Percentiles rank a stretch among this genome's conserved stretches.
These are phyloP conservation scores for Augochlorella aurata DNA, from an alignment of 2,888 invertebrate species.

Conservation along the genomic window DNA sequence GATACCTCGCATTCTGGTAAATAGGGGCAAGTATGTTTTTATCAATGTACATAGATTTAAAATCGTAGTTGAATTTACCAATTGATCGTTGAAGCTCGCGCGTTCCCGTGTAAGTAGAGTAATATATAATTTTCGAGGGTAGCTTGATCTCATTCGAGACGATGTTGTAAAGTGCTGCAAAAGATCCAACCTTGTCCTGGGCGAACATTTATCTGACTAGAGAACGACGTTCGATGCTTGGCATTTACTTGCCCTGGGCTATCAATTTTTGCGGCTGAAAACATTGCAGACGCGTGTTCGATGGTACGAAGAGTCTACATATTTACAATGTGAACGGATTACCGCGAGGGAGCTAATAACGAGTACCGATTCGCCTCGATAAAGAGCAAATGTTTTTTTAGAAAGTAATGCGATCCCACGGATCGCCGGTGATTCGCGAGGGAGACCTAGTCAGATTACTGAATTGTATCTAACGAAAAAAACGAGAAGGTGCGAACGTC, in stretches of 20 bases:
- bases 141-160: constrained; percentile 32
- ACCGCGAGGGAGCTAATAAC: constrained; percentile 2
- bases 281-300: constrained; percentile 17
- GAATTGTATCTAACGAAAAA: constrained; percentile 1
- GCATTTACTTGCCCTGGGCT: constrained; percentile 44
- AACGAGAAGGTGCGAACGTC: constrained; percentile 36
- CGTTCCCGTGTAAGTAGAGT: constrained; percentile 32
- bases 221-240: constrained; percentile 25
- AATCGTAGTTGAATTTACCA: constrained; percentile 10
- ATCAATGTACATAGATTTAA: constrained; percentile 46
- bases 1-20: neutral
- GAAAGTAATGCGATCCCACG: constrained; percentile 15
- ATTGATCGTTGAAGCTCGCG: constrained; percentile 27
- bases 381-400: constrained; percentile 10
- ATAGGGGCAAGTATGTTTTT: constrained; percentile 39
- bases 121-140: constrained; percentile 32
- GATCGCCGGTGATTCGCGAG: constrained; percentile 12
- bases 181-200: constrained; percentile 13
- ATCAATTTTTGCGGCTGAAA: neutral
- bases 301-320: constrained; percentile 1
- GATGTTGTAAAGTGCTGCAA: constrained; percentile 44
- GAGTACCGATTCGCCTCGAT: constrained; percentile 12
- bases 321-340: constrained; percentile 24
- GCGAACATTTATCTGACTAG: constrained; percentile 34
- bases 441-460: constrained; percentile 30